Percentiles rank a stretch among this genome's conserved stretches.
These are phyloP conservation scores for Chaetoderma sp. DNA, from an alignment of 2,888 invertebrate species.

Conservation along the genomic window DNA sequence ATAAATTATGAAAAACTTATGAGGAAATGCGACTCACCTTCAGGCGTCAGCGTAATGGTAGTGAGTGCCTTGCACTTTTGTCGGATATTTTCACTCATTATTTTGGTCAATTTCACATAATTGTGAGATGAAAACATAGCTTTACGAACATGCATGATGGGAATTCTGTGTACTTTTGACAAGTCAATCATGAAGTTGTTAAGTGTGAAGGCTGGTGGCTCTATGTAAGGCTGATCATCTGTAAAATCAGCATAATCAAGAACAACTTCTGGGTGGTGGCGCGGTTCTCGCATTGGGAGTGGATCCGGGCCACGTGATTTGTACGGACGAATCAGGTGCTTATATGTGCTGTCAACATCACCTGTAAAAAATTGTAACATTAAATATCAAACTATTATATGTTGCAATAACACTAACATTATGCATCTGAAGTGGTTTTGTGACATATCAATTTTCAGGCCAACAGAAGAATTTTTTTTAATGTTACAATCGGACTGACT, in stretches of 20 bases:
- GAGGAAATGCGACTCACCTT: too few species aligned
- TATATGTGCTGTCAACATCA: too few species aligned
- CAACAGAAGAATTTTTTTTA: too few species aligned
- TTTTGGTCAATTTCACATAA: slow-evolving; percentile 60
- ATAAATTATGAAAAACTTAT: slow-evolving; percentile 8
- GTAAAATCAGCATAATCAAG: slow-evolving; percentile 41
- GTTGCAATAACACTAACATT: too few species aligned
- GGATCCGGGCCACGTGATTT: slow-evolving; percentile 60
- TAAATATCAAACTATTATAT: too few species aligned
- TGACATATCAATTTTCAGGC: too few species aligned
- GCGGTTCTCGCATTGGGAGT: slow-evolving; percentile 50
- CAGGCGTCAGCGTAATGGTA: slow-evolving; percentile 43
- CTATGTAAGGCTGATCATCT: slow-evolving; percentile 53
- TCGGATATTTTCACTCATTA: slow-evolving; percentile 45
- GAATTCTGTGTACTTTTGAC: slow-evolving; percentile 48
- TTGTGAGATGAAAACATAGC: slow-evolving; percentile 56
- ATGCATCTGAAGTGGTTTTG: too few species aligned
- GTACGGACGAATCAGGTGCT: too few species aligned
- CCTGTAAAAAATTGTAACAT: too few species aligned
- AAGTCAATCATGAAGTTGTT: slow-evolving; percentile 59
- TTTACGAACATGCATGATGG: slow-evolving; percentile 48
- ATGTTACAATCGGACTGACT: too few species aligned
- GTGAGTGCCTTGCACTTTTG: slow-evolving; percentile 18
- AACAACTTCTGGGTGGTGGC: slow-evolving; percentile 44
- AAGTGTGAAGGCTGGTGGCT: slow-evolving; percentile 59